Base-by-base conservation (phyloP, 2,888 invertebrate genomes). In the Axea sp. region DNA sequence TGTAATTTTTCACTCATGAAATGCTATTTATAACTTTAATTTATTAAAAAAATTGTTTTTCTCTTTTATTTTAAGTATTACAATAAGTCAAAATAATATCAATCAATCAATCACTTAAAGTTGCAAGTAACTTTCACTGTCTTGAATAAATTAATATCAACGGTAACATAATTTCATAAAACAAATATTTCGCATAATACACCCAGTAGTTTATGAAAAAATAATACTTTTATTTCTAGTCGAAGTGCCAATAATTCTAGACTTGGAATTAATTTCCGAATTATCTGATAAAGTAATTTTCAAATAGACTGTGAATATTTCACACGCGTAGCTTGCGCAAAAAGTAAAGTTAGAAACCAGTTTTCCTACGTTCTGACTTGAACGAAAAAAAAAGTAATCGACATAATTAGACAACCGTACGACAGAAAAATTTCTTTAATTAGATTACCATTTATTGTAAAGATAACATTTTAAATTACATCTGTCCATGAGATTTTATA, bases 361-460 rank as follows among this genome's bases (percentile, higher is more conserved):
- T 49, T 49, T 49, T 33, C 33, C 49, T 49, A 49, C 33, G 33
- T 33, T 7, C 11, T 6, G 6, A n/a, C 11, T 5, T n/a, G 15
- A 15, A 24, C 6, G 2, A 53, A 8, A 8, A 12, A 26, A 53
- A 53, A 53, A 37, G 9, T 53, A 53, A 37, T 26, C 11, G 35
- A 37, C 37, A 26, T 28, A 53, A 28, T 37, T 37, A 24, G 37
- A 53, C 17, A 28, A 28, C 35, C 15, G 9, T 17, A 6, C 6
- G 26, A 37, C 17, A 24, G 15, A 37, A 37, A 53, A 37, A 37
- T 26, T 17, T 26, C 2, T 6, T 28, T 37, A 39, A 26, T 53
- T 35, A 33, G 37, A 53, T 53, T 28, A 37, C 26, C 0, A 11
- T 8, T 26, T 8, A 28, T 53, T 37, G 24, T 35, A 12, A 4